A percentile compares a stretch with the other conserved stretches of the same genome.
Evolutionary conservation across 2,888 invertebrate species (phyloP).

Genomic region (Drosophila melanocephala): DNA sequence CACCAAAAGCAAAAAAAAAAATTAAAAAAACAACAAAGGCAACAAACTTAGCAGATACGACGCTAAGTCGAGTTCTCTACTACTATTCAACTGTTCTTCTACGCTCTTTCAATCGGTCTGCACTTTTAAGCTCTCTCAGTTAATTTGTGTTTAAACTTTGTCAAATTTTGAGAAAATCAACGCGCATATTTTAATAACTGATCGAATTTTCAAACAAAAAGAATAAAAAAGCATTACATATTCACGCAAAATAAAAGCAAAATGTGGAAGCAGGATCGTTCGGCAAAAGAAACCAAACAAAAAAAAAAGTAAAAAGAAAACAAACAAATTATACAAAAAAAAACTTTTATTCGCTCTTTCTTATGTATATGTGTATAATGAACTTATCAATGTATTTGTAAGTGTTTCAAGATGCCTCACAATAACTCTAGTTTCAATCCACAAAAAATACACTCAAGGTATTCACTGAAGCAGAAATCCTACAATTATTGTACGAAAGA

Average conservation of each 20-base stretch:
- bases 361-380: conserved; percentile 32
- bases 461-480: conserved; percentile 58
- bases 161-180: conserved; percentile 70
- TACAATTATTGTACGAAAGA: conserved; percentile 25
- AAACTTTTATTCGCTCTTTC: conserved; percentile 34
- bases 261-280: conserved; percentile 86
- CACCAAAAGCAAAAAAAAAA: conserved; percentile 23
- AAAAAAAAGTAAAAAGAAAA: conserved; percentile 29
- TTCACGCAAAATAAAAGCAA: conserved; percentile 69
- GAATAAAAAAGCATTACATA: conserved; percentile 48
- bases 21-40: conserved; percentile 10
- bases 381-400: conserved; percentile 64
- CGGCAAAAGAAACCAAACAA: conserved; percentile 62
- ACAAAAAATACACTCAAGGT: conserved; percentile 47
- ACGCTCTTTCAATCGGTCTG: conserved; percentile 55
- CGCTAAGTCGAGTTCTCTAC: conserved; percentile 39
- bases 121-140: conserved; percentile 25
- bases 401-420: conserved; percentile 66
- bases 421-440: conserved; percentile 38
- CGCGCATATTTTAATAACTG: conserved; percentile 51
- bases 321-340: conserved; percentile 29
- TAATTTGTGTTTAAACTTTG: conserved; percentile 42
- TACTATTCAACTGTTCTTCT: conserved; percentile 46
- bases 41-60: conserved; percentile 29
- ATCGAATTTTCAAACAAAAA: conserved; percentile 32